Base-by-base conservation (phyloP, 2,113 vertebrate genomes). In the Anser cygnoides region DNA sequence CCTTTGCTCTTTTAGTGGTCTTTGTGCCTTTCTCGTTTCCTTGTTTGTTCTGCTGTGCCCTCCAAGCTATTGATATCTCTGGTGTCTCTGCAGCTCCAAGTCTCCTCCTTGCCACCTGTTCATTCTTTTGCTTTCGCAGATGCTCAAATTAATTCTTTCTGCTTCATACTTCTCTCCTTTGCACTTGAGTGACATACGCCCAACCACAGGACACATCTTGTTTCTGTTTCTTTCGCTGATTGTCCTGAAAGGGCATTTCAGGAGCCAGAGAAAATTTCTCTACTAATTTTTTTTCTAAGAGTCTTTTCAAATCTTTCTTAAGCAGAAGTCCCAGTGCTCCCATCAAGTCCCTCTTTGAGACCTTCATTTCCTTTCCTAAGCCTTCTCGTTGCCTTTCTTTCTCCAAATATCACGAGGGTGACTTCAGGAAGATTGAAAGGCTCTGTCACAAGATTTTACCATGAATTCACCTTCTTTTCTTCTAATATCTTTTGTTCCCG, bases 271-370 rank as follows among this genome's bases (percentile, higher is more conserved):
- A 58, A 44, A 85, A 35, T 76, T 33, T n/a, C 58, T 87, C 8
- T 63, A 81, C 28, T 46, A 74, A 43, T 83, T 71, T 59, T 95
- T 71, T 66, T 95, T 95, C n/a, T 44, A 65, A 39, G 35, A 63
- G 71, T 35, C 52, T 71, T 90, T 80, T 87, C 73, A 92, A 77
- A 81, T 91, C 55, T 87, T 81, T 66, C 76, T 89, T 57, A 81
- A 62, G 72, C 59, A 67, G 76, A 90, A 90, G 55, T 80, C 75
- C 67, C 63, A 49, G 41, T 93, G 71, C 41, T 90, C 37, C 50
- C 44, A 74, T 39, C 11, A 76, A 93, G 67, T 77, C 50, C 37
- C 21, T 80, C 44, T 90, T n/a, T 43, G n/a, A 81, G 79, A 92
- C 17, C 66, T 81, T 35, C 0, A 41, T 85, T 93, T 94, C 44